Evolutionary conservation across 2,797 vertebrate genomes (phyloP).

Genomic region (Botia almorhae): DNA sequence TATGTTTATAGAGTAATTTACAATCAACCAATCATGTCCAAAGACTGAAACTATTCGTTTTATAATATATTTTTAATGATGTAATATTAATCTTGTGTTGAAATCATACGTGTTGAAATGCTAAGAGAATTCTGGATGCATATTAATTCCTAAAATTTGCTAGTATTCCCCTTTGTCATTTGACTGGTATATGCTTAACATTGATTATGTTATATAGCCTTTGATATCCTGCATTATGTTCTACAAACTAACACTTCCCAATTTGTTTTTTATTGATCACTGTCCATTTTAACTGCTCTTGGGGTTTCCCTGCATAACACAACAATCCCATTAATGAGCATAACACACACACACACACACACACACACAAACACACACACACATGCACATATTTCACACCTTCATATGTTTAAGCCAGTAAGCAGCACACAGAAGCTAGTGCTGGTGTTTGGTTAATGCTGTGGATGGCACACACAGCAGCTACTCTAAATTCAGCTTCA

Average conservation of each 20-base stretch:
- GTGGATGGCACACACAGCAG: conserved; percentile 19
- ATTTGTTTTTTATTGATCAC: too few relatives aligned
- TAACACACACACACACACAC: too few relatives aligned
- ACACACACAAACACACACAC: not conserved
- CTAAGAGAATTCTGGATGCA: not conserved
- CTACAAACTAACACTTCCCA: too few relatives aligned
- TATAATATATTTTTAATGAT: not conserved
- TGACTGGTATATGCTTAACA: not conserved
- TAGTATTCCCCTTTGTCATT: not conserved
- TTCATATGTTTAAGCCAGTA: conserved; percentile 13
- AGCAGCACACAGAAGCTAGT: conserved; percentile 18
- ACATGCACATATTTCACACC: not conserved
- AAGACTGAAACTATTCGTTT: too few relatives aligned
- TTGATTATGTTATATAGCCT: not conserved
- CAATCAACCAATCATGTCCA: too few relatives aligned
- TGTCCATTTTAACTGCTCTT: too few relatives aligned
- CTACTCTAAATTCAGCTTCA: conserved; percentile 5
- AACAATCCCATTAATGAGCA: too few relatives aligned
- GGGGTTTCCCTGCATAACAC: too few relatives aligned
- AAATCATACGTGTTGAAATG: too few relatives aligned
- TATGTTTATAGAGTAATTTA: too few relatives aligned
- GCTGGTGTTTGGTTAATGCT: conserved; percentile 27
- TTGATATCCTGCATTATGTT: too few relatives aligned
- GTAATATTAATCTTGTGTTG: too few relatives aligned
- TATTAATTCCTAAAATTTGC: not conserved